A percentile compares a stretch with the other conserved stretches of the same genome.
These are phyloP conservation scores for Gobio gobio DNA, from an alignment of 2,113 vertebrate genomes.

Conservation along the genomic window DNA sequence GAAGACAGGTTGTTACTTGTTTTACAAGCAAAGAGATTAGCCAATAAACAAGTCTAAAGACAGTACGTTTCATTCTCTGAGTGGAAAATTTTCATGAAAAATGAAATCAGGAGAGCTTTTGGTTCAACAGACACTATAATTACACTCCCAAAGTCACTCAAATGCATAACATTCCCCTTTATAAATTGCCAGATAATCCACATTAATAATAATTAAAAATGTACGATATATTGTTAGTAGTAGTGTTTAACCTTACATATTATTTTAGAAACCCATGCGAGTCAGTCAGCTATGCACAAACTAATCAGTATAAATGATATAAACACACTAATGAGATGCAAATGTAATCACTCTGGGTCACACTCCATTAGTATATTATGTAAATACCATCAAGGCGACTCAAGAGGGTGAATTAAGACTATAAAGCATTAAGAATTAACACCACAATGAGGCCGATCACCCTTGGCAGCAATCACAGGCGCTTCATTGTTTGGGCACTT, in stretches of 20 bases:
- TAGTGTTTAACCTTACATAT: background rate
- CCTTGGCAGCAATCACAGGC: conserved; percentile 37
- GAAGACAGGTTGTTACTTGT: background rate
- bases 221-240: background rate
- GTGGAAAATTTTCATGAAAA: background rate
- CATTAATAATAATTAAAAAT: background rate
- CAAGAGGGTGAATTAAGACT: conserved; percentile 47
- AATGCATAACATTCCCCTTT: background rate
- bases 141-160: background rate
- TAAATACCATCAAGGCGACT: conserved; percentile 6
- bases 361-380: conserved; percentile 34
- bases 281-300: background rate
- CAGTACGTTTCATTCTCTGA: background rate
- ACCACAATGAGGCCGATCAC: conserved; percentile 41
- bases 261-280: background rate
- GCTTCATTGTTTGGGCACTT: conserved; percentile 44
- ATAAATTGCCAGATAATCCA: background rate
- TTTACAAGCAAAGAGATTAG: conserved; percentile 2
- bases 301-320: too few relatives aligned
- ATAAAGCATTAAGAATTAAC: conserved; percentile 49
- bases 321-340: conserved; percentile 51
- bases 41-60: background rate
- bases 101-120: background rate
- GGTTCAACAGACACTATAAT: background rate
- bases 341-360: conserved; percentile 42